Conservation (phyloP, 2,888 invertebrate genomes). For the Tridacna crocea region DNA sequence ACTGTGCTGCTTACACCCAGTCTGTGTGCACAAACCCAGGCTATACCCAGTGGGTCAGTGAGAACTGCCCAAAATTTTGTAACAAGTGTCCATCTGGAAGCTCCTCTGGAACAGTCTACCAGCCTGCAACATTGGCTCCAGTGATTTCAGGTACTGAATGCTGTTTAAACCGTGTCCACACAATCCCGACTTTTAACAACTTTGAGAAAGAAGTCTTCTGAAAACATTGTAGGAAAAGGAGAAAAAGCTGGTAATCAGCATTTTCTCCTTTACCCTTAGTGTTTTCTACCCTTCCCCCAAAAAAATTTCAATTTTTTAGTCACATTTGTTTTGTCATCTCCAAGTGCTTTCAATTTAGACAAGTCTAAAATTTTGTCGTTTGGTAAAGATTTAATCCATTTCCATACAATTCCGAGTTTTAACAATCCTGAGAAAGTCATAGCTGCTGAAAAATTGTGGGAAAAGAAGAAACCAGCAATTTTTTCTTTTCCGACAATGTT, state of each 20-base stretch:
- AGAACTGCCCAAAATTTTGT: slow-evolving; percentile 68
- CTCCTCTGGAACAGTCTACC: background rate
- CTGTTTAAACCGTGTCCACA: background rate
- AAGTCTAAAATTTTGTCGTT: too few species aligned
- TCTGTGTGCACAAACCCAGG: slow-evolving; percentile 59
- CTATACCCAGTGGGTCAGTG: slow-evolving; percentile 65
- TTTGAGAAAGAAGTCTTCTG: background rate
- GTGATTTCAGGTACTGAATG: background rate
- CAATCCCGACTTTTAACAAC: background rate
- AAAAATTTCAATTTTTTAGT: too few species aligned
- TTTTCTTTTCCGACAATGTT: background rate
- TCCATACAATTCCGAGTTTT: too few species aligned
- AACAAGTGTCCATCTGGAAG: slow-evolving; percentile 52
- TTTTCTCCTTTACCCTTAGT: too few species aligned
- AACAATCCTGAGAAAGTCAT: too few species aligned
- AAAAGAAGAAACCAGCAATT: background rate
- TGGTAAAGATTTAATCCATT: too few species aligned
- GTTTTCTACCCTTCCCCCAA: too few species aligned
- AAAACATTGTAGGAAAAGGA: too few species aligned
- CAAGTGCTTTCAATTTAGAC: too few species aligned
- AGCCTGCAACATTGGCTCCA: slow-evolving; percentile 11
- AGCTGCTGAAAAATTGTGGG: background rate
- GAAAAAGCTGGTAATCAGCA: too few species aligned
- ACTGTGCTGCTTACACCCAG: slow-evolving; percentile 66
- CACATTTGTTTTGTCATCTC: too few species aligned